Percentiles rank a stretch among this genome's conserved stretches.
Evolutionary conservation across 2,113 vertebrate genomes (phyloP).

Genomic region (Manacus vitellinus): DNA sequence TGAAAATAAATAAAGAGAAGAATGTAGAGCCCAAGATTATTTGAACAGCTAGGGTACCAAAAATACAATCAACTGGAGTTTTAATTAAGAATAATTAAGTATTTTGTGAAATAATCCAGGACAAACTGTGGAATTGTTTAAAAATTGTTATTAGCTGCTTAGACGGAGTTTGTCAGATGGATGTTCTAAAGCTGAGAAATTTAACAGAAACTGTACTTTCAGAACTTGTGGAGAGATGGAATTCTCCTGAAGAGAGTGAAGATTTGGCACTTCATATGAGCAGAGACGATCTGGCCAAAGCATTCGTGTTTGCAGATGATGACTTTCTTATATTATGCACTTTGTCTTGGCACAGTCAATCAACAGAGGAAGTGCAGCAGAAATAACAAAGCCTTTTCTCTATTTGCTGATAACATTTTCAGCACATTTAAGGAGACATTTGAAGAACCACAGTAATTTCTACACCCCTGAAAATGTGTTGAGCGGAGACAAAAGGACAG

Average conservation of each 20-base stretch:
- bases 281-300: neutral
- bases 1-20: constrained; percentile 1
- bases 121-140: neutral
- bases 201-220: neutral
- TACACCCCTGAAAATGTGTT: neutral
- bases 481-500: neutral
- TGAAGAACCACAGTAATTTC: constrained; percentile 15
- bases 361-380: neutral
- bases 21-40: neutral
- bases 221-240: neutral
- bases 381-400: constrained; percentile 31
- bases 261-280: neutral
- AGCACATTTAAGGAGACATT: constrained; percentile 5
- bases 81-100: neutral
- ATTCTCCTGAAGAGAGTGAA: neutral
- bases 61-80: neutral
- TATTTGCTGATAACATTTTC: constrained; percentile 13
- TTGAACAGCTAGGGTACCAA: neutral
- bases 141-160: neutral
- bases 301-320: constrained; percentile 2
- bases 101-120: neutral
- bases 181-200: neutral
- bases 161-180: neutral
- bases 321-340: constrained; percentile 15
- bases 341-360: neutral